A percentile compares a stretch with the other conserved stretches of the same genome.
phyloP scores from a whole-genome alignment of 2,113 vertebrate species.

The Macrotus californicus region DNA sequence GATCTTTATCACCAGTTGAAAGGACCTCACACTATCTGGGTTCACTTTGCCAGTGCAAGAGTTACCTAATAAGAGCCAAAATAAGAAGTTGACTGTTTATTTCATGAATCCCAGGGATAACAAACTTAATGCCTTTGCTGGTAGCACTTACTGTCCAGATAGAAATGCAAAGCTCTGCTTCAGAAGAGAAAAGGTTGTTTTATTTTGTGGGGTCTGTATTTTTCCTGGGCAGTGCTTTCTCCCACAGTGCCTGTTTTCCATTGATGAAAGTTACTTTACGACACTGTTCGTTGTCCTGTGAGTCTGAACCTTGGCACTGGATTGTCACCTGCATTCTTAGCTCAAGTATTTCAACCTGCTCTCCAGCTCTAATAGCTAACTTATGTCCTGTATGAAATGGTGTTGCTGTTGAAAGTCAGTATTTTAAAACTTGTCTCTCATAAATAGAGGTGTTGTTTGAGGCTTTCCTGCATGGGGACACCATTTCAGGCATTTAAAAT shows the following conservation, averaged over 20 bases:
- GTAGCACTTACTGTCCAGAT: neutral
- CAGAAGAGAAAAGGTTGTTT: neutral
- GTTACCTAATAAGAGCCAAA: neutral
- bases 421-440: neutral
- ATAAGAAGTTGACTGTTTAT: neutral
- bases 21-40: neutral
- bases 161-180: neutral
- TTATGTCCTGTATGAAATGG: neutral
- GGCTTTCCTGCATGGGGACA: neutral
- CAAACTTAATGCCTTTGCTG: neutral
- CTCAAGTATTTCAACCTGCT: neutral
- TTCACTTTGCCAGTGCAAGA: neutral
- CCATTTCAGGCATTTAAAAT: neutral
- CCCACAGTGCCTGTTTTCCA: neutral
- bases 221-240: neutral
- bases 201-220: neutral
- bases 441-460: neutral
- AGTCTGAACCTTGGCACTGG: neutral
- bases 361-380: neutral
- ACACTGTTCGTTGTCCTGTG: neutral
- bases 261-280: neutral
- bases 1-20: neutral
- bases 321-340: neutral
- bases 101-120: neutral
- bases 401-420: neutral